A percentile compares a stretch with the other conserved stretches of the same genome.
These are phyloP conservation scores for Falcaria lacertinaria DNA, from an alignment of 2,888 invertebrate species.

Conservation along the genomic window DNA sequence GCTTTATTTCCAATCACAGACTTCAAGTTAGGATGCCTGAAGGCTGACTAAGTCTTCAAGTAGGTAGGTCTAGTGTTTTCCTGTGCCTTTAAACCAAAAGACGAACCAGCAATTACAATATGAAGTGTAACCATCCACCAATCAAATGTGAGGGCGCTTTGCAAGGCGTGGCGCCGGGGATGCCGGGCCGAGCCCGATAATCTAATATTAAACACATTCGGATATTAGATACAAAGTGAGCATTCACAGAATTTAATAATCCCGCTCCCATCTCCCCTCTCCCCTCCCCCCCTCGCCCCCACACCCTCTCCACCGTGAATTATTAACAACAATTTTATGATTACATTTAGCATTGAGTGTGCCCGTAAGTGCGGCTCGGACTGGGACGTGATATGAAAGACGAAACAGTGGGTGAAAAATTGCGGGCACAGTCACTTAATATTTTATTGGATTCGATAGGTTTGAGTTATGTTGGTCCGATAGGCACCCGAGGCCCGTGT, in stretches of 20 bases:
- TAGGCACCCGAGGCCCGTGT: conserved; percentile 39
- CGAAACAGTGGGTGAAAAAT: conserved; percentile 66
- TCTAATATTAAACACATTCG: conserved; percentile 79
- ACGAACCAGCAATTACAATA: conserved; percentile 60
- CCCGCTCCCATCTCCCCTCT: conserved; percentile 50
- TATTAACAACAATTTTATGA: conserved; percentile 80
- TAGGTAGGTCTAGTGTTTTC: too few relatives aligned
- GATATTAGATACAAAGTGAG: conserved; percentile 79
- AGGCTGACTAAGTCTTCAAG: too few relatives aligned
- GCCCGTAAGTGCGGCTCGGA: conserved; percentile 62
- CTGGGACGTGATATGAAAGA: conserved; percentile 65
- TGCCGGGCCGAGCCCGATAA: conserved; percentile 50
- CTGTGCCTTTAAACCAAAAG: conserved; percentile 21
- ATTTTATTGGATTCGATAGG: conserved; percentile 76
- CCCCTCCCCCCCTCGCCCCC: conserved; percentile 25
- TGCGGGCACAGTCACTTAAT: conserved; percentile 60
- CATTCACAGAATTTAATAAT: conserved; percentile 79
- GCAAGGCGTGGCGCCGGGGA: conserved; percentile 52
- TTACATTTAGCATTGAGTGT: conserved; percentile 73
- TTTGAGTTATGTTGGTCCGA: conserved; percentile 62
- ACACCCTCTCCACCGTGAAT: conserved; percentile 57
- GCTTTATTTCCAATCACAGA: too few relatives aligned
- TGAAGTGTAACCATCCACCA: conserved; percentile 56
- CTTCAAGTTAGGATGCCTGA: too few relatives aligned
- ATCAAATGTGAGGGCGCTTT: conserved; percentile 64